These are phyloP conservation scores for Amblyjoppa proteus DNA, from an alignment of 2,888 invertebrate species.

Conservation along the genomic window DNA sequence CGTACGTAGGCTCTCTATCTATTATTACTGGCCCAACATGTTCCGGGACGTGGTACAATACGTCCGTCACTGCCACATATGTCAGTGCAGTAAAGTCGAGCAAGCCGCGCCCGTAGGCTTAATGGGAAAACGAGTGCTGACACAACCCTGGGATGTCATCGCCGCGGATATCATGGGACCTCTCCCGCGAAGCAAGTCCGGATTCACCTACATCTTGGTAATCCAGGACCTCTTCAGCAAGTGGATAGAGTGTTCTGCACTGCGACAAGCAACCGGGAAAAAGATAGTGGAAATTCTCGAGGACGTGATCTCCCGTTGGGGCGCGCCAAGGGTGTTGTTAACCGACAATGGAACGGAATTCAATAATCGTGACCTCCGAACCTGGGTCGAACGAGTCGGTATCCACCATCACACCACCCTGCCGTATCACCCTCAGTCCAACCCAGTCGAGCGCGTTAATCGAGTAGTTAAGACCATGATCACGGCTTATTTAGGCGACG, in stretches of 20 bases:
- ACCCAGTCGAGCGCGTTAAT: neutral
- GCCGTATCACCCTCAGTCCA: neutral
- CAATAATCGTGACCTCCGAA: neutral
- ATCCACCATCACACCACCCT: neutral
- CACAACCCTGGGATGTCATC: constrained; percentile 63
- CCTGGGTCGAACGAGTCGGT: neutral
- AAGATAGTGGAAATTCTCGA: constrained; percentile 26
- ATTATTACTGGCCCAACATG: constrained; percentile 72
- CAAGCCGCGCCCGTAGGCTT: constrained; percentile 56
- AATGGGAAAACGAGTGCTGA: constrained; percentile 54
- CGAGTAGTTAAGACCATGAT: neutral
- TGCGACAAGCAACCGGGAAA: constrained; percentile 3
- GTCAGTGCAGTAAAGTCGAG: constrained; percentile 43
- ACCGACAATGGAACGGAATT: neutral
- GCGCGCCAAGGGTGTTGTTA: constrained; percentile 4
- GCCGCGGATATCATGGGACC: constrained; percentile 71
- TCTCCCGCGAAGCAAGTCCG: constrained; percentile 50
- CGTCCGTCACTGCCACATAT: constrained; percentile 61
- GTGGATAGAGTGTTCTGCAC: constrained; percentile 33
- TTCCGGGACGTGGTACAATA: neutral
- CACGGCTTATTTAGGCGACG: neutral
- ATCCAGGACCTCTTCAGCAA: constrained; percentile 48
- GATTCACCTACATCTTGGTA: constrained; percentile 39
- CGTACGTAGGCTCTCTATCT: neutral
- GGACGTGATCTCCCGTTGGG: constrained; percentile 40